Evolutionary conservation across 2,888 invertebrate species (phyloP), one percentile per base, ranked within the genome.

Genomic region (Plusia festucae): DNA sequence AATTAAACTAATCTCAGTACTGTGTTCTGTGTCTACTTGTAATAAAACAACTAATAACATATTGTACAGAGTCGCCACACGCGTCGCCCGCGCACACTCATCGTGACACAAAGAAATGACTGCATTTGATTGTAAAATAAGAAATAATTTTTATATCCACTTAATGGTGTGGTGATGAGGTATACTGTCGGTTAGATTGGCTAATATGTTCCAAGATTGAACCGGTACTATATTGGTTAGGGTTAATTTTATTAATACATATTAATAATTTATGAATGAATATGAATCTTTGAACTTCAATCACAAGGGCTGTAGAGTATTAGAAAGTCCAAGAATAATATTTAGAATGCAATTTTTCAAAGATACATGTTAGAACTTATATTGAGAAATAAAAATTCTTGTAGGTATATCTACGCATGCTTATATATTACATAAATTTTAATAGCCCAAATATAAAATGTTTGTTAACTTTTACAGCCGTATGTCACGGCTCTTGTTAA

Each of bases 41-140:
- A 70, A 65, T 71, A n/a, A n/a, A n/a, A 51, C 44, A 75, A 5
- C 61, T 61, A 65, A 64, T 61, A 55, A 71, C 64, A 80, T 61
- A 9, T 77, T 62, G 60, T 77, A 80, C 66, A 61, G 68, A 63
- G 20, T 71, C 58, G 62, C 85, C 83, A 86, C 84, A 83, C 87
- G 85, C 85, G 82, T 79, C 85, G 91, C 73, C 89, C 91, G 91
- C 88, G 87, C 89, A 90, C 73, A 88, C 87, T 93, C 93, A 91
- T 79, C 81, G 82, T 89, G 90, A 91, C 91, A 89, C 61, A 70
- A 78, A 71, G 77, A 81, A 83, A 82, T 84, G 84, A 79, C 81
- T 77, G 78, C 64, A 71, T 64, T 68, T 83, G 85, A 90, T 88
- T 88, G 82, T 84, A 82, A 83, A 89, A 90, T 84, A 84, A 84